These are phyloP conservation scores for Marmota flaviventris DNA, from an alignment of 2,113 vertebrate genomes.

Conservation along the genomic window DNA sequence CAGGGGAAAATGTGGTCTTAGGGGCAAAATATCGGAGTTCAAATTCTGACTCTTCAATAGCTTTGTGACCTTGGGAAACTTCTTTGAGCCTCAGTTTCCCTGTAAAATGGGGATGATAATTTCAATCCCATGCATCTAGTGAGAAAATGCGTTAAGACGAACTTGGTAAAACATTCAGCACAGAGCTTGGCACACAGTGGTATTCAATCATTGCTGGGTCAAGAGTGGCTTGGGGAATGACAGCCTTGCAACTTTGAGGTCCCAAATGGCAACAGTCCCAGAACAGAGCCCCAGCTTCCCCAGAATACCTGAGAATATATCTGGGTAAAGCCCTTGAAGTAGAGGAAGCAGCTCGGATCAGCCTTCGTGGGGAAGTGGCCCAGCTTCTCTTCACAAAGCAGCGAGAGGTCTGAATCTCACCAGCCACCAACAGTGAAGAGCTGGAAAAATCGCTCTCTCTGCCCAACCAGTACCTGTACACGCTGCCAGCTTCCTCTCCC, in stretches of 20 bases:
- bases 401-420: conserved; percentile 62
- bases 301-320: background rate
- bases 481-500: conserved; percentile 26
- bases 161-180: background rate
- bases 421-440: background rate
- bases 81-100: conserved; percentile 31
- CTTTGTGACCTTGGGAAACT: background rate
- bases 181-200: background rate
- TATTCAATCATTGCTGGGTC: too few relatives aligned
- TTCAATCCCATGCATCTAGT: background rate
- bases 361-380: background rate
- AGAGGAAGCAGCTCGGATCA: background rate
- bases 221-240: background rate
- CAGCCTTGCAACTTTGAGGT: background rate
- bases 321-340: background rate
- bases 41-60: background rate
- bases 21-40: background rate
- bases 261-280: background rate
- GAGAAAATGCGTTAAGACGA: background rate
- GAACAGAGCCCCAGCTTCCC: background rate
- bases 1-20: background rate
- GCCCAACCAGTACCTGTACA: background rate
- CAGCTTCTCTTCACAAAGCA: conserved; percentile 25
- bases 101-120: background rate
- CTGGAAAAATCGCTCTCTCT: conserved; percentile 71